These are phyloP conservation scores for Megaceryle maxima DNA, from an alignment of 2,113 vertebrate genomes.

Conservation along the genomic window DNA sequence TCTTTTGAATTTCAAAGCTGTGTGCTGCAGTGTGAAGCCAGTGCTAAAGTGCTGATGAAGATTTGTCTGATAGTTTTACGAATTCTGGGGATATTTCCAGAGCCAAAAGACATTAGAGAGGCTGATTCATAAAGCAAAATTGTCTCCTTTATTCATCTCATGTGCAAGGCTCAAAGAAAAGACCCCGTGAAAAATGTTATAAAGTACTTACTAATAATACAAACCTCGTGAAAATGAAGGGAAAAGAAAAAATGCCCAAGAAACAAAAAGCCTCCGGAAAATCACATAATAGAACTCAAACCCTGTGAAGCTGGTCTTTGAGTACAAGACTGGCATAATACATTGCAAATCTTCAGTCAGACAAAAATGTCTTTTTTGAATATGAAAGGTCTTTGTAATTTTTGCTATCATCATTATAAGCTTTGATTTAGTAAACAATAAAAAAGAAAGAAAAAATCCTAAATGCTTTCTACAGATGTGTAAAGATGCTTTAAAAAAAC, in stretches of 20 bases:
- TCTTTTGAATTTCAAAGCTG: constrained; percentile 17
- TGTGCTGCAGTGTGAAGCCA: background rate
- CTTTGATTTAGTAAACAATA: constrained; percentile 74
- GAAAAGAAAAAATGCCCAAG: constrained; percentile 2
- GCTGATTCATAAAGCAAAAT: constrained; percentile 33
- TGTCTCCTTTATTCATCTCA: constrained; percentile 1
- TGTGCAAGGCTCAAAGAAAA: constrained; percentile 34
- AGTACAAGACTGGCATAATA: constrained; percentile 52
- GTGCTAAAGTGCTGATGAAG: constrained; percentile 27
- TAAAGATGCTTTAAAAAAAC: constrained; percentile 23
- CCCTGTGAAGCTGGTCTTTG: constrained; percentile 45
- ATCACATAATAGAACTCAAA: constrained; percentile 7
- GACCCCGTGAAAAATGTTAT: constrained; percentile 12
- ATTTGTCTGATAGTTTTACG: constrained; percentile 32
- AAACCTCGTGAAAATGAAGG: constrained; percentile 50
- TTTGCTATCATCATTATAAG: constrained; percentile 68
- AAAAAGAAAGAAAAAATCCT: constrained; percentile 56
- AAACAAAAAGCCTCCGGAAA: constrained; percentile 33
- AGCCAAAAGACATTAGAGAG: constrained; percentile 8
- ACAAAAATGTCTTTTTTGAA: constrained; percentile 64
- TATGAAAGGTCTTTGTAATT: constrained; percentile 72
- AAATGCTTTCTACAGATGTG: constrained; percentile 61
- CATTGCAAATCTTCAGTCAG: constrained; percentile 47
- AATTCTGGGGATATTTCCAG: constrained; percentile 13
- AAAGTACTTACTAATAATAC: constrained; percentile 45